Conservation (phyloP, 2,113 vertebrate species). For the Petaurus breviceps region DNA sequence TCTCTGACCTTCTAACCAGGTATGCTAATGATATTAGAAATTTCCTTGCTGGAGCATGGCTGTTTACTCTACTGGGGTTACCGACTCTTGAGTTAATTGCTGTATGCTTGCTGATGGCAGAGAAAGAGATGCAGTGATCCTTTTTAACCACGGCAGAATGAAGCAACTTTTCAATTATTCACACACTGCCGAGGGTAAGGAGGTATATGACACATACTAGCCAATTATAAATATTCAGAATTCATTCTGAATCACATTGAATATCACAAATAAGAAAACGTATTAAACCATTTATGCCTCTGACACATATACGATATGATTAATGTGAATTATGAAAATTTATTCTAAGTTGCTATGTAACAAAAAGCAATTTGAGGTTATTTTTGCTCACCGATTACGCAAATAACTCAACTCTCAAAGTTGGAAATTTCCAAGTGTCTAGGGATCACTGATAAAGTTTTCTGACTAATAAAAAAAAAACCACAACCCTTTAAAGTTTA, state of each 20-base stretch:
- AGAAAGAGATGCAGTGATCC: constrained; percentile 48
- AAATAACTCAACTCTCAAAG: constrained; percentile 71
- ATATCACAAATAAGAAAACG: constrained; percentile 60
- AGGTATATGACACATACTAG: constrained; percentile 35
- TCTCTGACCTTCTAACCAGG: constrained; percentile 40
- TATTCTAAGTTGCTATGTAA: constrained; percentile 76
- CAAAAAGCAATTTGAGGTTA: constrained; percentile 74
- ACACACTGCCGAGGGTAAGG: constrained; percentile 57
- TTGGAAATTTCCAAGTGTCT: constrained; percentile 65
- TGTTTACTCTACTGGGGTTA: constrained; percentile 36
- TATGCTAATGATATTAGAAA: constrained; percentile 28
- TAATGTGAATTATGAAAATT: constrained; percentile 76
- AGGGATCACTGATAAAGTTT: constrained; percentile 62
- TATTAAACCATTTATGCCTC: constrained; percentile 69
- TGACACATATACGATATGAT: constrained; percentile 70
- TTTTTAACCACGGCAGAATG: constrained; percentile 46
- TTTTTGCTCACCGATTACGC: constrained; percentile 73
- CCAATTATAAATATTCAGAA: constrained; percentile 62
- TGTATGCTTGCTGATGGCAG: constrained; percentile 31
- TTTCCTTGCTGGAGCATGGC: constrained; percentile 51
- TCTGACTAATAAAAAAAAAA: constrained; percentile 65
- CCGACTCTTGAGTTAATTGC: constrained; percentile 46
- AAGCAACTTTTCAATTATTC: constrained; percentile 66
- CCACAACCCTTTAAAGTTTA: constrained; percentile 36
- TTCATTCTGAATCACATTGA: constrained; percentile 65